phyloP scores from a whole-genome alignment of 2,797 vertebrate genomes.

The Spea hammondii region DNA sequence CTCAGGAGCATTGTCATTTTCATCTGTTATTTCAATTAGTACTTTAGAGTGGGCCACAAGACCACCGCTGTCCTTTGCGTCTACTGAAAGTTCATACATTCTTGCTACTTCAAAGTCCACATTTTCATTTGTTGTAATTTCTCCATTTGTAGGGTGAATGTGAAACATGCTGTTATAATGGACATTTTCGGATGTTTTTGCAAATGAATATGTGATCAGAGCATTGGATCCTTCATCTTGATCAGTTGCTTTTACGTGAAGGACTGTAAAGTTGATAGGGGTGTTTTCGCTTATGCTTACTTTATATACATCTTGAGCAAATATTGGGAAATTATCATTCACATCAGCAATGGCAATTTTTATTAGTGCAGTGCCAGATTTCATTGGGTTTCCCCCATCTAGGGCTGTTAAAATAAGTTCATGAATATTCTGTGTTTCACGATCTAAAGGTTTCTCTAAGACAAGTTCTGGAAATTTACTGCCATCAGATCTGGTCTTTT shows the following conservation, averaged over 20 bases:
- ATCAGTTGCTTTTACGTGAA: constrained; percentile 62
- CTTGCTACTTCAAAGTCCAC: constrained; percentile 68
- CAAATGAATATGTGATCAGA: constrained; percentile 68
- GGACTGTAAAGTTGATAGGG: constrained; percentile 53
- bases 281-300: constrained; percentile 66
- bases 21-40: constrained; percentile 64
- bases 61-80: constrained; percentile 63
- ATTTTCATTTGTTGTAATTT: constrained; percentile 61
- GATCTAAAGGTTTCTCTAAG: constrained; percentile 19
- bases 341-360: constrained; percentile 70
- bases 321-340: constrained; percentile 78
- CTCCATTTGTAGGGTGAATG: constrained; percentile 70
- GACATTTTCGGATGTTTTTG: constrained; percentile 54
- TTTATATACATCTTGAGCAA: constrained; percentile 71
- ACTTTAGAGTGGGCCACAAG: constrained; percentile 67
- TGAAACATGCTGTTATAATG: constrained; percentile 44
- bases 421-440: constrained; percentile 18
- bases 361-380: constrained; percentile 70
- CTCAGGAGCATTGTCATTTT: constrained; percentile 66
- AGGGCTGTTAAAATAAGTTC: constrained; percentile 67
- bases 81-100: constrained; percentile 53
- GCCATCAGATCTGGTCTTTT: constrained; percentile 6
- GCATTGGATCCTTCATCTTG: constrained; percentile 69
- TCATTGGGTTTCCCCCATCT: constrained; percentile 74
- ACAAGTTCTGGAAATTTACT: constrained; percentile 18